Conservation (phyloP, 2,113 vertebrate genomes). For the Apistogramma diplotaenia region DNA sequence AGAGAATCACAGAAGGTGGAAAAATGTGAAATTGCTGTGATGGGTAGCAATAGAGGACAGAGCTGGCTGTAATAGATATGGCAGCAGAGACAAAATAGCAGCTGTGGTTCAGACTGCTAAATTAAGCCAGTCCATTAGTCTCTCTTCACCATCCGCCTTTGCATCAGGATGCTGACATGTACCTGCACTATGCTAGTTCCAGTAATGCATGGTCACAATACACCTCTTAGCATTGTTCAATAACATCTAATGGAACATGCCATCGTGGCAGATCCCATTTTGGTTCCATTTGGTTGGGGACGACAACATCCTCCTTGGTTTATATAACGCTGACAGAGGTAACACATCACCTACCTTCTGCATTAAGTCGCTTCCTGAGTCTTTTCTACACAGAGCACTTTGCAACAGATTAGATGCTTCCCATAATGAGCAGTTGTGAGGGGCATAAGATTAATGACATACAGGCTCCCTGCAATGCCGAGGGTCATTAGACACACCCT, state of each 20-base stretch:
- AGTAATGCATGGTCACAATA: slow-evolving; percentile 6
- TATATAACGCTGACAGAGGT: slow-evolving; percentile 26
- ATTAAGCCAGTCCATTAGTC: slow-evolving; percentile 39
- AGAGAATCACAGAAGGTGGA: slow-evolving; percentile 10
- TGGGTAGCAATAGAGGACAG: background rate
- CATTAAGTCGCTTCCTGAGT: slow-evolving; percentile 1
- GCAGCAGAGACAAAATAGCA: slow-evolving; percentile 6
- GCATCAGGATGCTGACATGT: slow-evolving; percentile 13
- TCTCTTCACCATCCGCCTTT: background rate
- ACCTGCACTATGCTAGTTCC: slow-evolving; percentile 10
- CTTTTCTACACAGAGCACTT: background rate
- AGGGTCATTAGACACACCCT: slow-evolving; percentile 57
- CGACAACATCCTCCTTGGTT: slow-evolving; percentile 19
- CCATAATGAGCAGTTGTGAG: slow-evolving; percentile 43
- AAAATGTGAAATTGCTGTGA: slow-evolving; percentile 25
- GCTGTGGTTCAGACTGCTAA: slow-evolving; percentile 3
- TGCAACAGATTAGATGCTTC: slow-evolving; percentile 39
- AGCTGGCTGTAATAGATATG: slow-evolving; percentile 19
- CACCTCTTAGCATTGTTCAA: background rate
- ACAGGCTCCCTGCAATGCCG: slow-evolving; percentile 19
- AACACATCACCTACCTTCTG: slow-evolving; percentile 26
- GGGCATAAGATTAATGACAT: slow-evolving; percentile 54
- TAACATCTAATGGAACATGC: slow-evolving; percentile 4
- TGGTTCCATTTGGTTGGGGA: slow-evolving; percentile 33
- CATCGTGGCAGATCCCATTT: slow-evolving; percentile 1